Evolutionary conservation across 2,797 vertebrate genomes (phyloP).

Genomic region (Poeciliopsis infans): DNA sequence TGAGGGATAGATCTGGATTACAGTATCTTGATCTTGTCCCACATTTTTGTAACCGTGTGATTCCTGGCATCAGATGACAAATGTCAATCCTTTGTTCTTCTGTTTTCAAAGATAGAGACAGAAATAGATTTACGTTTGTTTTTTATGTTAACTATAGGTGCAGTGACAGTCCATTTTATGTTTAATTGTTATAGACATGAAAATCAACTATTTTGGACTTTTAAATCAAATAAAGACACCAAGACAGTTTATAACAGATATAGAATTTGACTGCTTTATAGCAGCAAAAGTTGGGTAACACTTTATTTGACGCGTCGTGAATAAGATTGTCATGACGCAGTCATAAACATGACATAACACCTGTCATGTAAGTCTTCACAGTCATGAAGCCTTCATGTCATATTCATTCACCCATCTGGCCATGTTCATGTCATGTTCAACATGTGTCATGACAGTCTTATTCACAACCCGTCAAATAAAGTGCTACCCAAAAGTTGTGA

Average conservation of each 20-base stretch:
- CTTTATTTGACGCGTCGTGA: too few relatives aligned
- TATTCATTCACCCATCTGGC: too few relatives aligned
- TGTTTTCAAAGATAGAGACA: conserved; percentile 12
- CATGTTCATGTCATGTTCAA: too few relatives aligned
- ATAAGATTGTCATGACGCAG: too few relatives aligned
- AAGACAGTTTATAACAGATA: background rate
- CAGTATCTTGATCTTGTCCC: conserved; percentile 45
- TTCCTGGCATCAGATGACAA: conserved; percentile 48
- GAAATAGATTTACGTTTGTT: background rate
- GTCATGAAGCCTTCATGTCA: too few relatives aligned
- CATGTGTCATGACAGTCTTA: too few relatives aligned
- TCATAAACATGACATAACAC: too few relatives aligned
- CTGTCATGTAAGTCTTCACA: too few relatives aligned
- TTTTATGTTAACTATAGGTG: background rate
- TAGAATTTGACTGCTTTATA: background rate
- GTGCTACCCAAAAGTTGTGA: background rate
- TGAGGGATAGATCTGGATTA: conserved; percentile 58
- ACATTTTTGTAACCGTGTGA: conserved; percentile 53
- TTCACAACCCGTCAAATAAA: too few relatives aligned
- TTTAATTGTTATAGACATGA: too few relatives aligned
- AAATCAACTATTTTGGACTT: background rate
- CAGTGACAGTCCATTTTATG: too few relatives aligned
- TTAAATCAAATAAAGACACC: background rate
- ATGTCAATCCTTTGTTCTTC: conserved; percentile 59
- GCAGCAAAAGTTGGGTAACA: background rate